Conservation (phyloP, 2,888 invertebrate genomes). For the Cantharis rufa region DNA sequence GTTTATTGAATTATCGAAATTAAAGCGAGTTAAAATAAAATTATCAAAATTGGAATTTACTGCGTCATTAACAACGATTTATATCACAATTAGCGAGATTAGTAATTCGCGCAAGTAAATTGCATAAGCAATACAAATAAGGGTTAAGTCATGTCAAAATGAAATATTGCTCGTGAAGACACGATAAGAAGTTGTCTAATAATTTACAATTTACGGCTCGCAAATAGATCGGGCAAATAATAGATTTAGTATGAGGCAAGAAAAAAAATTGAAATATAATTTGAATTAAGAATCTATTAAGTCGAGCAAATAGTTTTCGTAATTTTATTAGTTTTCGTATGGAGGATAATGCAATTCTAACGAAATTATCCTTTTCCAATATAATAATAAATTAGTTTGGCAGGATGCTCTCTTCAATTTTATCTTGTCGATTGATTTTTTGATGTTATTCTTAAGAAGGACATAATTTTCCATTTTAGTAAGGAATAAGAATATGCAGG, state of each 20-base stretch:
- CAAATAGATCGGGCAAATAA: background rate
- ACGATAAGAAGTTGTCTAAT: background rate
- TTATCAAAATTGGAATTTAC: background rate
- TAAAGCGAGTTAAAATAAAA: background rate
- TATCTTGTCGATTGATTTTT: background rate
- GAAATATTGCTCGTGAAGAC: background rate
- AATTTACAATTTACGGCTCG: background rate
- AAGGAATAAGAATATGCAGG: background rate
- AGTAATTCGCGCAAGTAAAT: background rate
- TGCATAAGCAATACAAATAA: background rate
- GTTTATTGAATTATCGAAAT: background rate
- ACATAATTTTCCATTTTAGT: background rate
- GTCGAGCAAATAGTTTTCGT: background rate
- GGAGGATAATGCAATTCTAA: background rate
- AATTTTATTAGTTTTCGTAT: background rate
- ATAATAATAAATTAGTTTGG: background rate
- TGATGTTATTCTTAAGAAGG: background rate
- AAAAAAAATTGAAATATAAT: background rate
- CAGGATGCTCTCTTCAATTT: background rate
- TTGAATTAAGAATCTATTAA: background rate
- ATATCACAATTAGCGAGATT: background rate
- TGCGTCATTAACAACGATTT: background rate
- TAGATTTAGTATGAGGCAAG: background rate
- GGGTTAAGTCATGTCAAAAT: background rate
- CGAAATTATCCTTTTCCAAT: background rate